Conservation (phyloP, 2,888 invertebrate genomes). For the Coronaproctus castanopsis region DNA sequence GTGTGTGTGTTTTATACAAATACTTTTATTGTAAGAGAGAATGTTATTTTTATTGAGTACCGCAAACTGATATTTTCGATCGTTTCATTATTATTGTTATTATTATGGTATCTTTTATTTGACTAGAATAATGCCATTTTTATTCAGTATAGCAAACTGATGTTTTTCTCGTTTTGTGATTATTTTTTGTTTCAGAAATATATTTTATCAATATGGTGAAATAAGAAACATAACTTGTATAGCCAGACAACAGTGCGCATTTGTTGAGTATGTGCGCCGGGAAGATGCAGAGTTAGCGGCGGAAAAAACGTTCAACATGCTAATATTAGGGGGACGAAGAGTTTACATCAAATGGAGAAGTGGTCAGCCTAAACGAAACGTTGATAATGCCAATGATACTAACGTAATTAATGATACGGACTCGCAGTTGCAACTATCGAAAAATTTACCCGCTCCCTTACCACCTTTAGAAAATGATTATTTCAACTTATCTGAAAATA, state of each 20-base stretch:
- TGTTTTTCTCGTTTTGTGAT: no score
- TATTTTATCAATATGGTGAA: constrained; percentile 98
- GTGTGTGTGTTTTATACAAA: no score
- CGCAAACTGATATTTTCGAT: no score
- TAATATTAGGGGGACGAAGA: constrained; percentile 62
- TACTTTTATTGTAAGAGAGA: no score
- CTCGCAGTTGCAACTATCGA: constrained; percentile 48
- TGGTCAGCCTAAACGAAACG: background rate
- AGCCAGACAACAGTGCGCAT: constrained; percentile 84
- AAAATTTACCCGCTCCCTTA: constrained; percentile 51
- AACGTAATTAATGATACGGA: constrained; percentile 18
- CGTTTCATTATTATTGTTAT: no score
- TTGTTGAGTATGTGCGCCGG: constrained; percentile 85
- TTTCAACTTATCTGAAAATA: constrained; percentile 26
- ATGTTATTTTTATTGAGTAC: no score
- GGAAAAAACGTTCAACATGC: constrained; percentile 85
- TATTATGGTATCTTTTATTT: no score
- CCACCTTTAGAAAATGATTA: constrained; percentile 41
- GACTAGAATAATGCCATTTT: no score
- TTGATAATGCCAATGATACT: background rate
- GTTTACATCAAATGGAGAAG: constrained; percentile 93
- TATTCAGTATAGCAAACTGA: no score
- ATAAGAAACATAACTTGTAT: constrained; percentile 84
- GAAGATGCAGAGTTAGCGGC: constrained; percentile 82
- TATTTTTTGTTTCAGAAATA: constrained; percentile 49